phyloP scores from a whole-genome alignment of 2,113 vertebrate species.

The Campylomormyrus tamandua region DNA sequence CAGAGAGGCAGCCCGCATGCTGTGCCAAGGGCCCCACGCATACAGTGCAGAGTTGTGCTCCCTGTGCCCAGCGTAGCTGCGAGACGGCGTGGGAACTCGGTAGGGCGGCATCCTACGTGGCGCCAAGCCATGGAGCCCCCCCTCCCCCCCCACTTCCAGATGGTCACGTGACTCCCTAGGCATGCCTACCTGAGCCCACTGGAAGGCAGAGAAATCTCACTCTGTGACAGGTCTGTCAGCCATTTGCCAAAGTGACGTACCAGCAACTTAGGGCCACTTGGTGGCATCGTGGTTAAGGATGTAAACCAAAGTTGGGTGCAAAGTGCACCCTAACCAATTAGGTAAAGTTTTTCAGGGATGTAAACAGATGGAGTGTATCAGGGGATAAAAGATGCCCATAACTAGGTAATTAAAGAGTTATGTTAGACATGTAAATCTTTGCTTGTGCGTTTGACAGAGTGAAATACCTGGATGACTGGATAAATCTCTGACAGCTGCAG shows the following conservation, averaged over 20 bases:
- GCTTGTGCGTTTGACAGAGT: not conserved
- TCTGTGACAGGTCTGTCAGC: not conserved
- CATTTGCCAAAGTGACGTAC: not conserved
- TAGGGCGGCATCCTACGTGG: not conserved
- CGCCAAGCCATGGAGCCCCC: not conserved
- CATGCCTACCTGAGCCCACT: not conserved
- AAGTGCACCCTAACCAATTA: not conserved
- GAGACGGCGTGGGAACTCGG: not conserved
- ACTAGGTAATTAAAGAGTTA: not conserved
- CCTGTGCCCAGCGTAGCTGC: not conserved
- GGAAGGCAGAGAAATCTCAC: not conserved
- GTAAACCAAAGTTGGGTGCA: not conserved
- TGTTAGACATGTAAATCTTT: not conserved
- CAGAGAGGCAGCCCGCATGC: not conserved
- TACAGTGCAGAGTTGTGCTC: slow-evolving; percentile 13
- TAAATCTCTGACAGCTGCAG: not conserved
- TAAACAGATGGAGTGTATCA: not conserved
- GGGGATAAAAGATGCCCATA: not conserved
- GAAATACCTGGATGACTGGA: not conserved
- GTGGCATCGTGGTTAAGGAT: not conserved
- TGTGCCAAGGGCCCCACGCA: slow-evolving; percentile 11
- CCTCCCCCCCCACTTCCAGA: not conserved
- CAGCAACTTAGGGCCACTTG: not conserved
- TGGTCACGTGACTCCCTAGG: not conserved
- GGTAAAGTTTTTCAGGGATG: not conserved